Evolutionary conservation across 2,797 vertebrate genomes (phyloP), one percentile per base, ranked within the genome.

Genomic region (Coluber constrictor): DNA sequence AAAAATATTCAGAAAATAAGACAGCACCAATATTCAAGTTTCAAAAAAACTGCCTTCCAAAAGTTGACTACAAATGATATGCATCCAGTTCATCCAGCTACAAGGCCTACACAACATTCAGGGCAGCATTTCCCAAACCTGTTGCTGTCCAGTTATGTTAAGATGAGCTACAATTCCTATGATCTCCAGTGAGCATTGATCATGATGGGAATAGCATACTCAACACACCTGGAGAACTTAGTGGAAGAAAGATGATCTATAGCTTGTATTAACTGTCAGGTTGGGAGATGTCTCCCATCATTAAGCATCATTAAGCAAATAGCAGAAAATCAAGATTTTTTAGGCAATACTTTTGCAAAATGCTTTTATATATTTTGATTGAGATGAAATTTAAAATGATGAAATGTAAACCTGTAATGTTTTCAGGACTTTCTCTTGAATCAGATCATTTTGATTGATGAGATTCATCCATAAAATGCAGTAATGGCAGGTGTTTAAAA

Each of bases 1-100:
- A 94, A 95, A 91, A 94, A 90, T 93, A 95, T 94, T 95, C 93
- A 94, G 94, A 95, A 97, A 97, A 95, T 93, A 94, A 88, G 94
- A 96, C 93, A 79, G 93, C 86, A 97, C 95, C 95, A 96, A 96
- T 95, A 96, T 37, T 94, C 56, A 93, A 96, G 95, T 93, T 94
- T 90, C 74, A 79, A 93, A 95, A 96, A 96, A 3, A 93, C 66
- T 95, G 29, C 87, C 90, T 94, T 25, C 91, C 93, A 94, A 94
- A 92, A 93, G 91, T 23, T 91, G 94, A 92, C 55, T 25, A 10
- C 90, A 94, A 27, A 66, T 94, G 93, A 94, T 95, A 94, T 95
- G 92, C 94, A 66, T 94, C 90, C 96, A 95, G 88, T 94, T 96
- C 93, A 96, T 13, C 32, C 4, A 51, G 29, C 70, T 89, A 37